These are phyloP conservation scores for Pachycephus smyrnensis DNA, from an alignment of 2,888 invertebrate genomes.

Conservation along the genomic window DNA sequence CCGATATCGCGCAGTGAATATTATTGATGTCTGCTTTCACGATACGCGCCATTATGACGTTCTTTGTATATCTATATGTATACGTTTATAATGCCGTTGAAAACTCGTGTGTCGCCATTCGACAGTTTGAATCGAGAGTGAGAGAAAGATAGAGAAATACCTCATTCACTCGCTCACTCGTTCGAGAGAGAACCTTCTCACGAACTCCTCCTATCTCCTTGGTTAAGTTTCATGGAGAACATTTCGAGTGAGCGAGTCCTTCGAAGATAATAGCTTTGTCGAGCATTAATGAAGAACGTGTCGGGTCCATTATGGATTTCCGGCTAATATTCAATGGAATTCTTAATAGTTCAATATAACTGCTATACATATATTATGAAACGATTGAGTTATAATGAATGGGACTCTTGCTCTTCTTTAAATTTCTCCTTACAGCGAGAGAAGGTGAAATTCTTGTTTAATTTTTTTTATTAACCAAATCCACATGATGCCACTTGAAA, in stretches of 20 bases:
- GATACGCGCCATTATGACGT: slow-evolving; percentile 21
- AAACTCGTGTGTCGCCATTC: neutral
- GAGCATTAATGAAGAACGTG: neutral
- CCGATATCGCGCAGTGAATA: slow-evolving; percentile 23
- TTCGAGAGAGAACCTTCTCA: neutral
- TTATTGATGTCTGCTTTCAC: slow-evolving; percentile 35
- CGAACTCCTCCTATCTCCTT: neutral
- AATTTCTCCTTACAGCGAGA: neutral
- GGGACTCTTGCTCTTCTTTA: neutral
- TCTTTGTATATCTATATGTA: slow-evolving; percentile 6
- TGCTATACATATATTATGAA: neutral
- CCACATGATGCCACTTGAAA: neutral
- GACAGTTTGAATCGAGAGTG: neutral
- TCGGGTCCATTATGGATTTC: neutral
- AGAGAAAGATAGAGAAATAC: neutral
- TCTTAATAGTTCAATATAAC: neutral
- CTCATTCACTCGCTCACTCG: neutral
- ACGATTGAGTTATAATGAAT: neutral
- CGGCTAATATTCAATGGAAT: neutral
- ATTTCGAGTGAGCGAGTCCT: neutral
- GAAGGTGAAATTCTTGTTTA: neutral
- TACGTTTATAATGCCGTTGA: neutral
- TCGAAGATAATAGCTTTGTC: neutral
- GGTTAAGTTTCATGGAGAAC: neutral
- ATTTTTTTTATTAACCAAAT: neutral